Percentiles rank a stretch among this genome's conserved stretches.
Evolutionary conservation across 2,113 vertebrate genomes (phyloP).

Genomic region (Mugil cephalus): DNA sequence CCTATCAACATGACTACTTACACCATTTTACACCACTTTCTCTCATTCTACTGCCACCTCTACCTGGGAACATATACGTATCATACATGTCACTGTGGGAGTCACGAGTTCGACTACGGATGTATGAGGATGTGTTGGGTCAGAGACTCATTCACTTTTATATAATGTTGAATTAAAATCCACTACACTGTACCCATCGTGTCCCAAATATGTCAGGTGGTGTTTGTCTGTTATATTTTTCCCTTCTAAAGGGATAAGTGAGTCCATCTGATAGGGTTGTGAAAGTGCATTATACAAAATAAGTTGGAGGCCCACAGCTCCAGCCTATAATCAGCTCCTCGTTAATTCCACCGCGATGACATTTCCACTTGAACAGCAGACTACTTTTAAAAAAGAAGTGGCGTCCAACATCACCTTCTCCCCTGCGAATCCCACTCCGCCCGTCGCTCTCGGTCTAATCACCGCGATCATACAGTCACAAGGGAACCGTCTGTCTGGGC

Average conservation of each 20-base stretch:
- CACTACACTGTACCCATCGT: background rate
- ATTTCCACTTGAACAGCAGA: constrained; percentile 8
- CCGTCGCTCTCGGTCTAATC: constrained; percentile 30
- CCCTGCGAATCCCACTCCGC: constrained; percentile 18
- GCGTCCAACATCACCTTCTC: background rate
- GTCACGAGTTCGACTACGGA: too few relatives aligned
- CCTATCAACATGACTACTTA: too few relatives aligned
- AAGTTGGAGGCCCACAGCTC: background rate
- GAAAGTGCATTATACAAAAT: background rate
- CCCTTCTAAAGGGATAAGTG: too few relatives aligned
- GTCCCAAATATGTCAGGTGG: background rate
- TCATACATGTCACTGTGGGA: too few relatives aligned
- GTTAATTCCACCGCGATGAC: background rate
- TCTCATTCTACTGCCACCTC: too few relatives aligned
- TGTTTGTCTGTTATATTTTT: too few relatives aligned
- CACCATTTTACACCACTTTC: too few relatives aligned
- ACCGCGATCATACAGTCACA: constrained; percentile 14
- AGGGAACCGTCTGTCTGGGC: constrained; percentile 10
- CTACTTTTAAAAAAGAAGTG: background rate
- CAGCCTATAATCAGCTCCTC: background rate
- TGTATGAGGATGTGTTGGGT: too few relatives aligned
- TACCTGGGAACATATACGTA: too few relatives aligned
- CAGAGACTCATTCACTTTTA: too few relatives aligned
- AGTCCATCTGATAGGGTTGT: background rate
- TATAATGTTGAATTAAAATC: background rate